Conservation (phyloP, 2,113 vertebrate species). For the Plecotus auritus region DNA sequence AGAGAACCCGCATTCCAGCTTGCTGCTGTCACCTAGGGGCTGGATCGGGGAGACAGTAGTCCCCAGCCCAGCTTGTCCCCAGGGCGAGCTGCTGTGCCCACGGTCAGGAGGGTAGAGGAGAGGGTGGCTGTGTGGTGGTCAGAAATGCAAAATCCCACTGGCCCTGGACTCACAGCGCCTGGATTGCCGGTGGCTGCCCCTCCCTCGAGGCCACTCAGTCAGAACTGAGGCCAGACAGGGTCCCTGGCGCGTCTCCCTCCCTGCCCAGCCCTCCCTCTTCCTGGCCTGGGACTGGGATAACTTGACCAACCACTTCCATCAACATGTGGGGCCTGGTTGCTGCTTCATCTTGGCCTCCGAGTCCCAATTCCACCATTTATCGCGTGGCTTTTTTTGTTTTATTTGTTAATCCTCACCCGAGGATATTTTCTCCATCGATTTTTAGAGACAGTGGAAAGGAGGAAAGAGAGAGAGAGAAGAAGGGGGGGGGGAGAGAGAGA, state of each 20-base stretch:
- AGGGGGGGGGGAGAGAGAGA: too few relatives aligned
- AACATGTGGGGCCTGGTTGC: neutral
- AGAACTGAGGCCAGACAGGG: accelerated
- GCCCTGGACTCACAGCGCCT: neutral
- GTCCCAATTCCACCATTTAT: neutral
- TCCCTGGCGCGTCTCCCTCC: neutral
- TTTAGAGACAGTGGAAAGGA: too few relatives aligned
- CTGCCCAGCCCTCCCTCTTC: neutral
- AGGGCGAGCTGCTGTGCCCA: neutral
- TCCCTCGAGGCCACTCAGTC: neutral
- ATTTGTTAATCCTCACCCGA: too few relatives aligned
- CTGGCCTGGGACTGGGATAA: neutral
- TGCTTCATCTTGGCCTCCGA: neutral
- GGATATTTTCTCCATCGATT: too few relatives aligned
- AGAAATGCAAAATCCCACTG: neutral
- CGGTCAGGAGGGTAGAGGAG: neutral
- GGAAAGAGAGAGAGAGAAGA: too few relatives aligned
- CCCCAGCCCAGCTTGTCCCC: neutral
- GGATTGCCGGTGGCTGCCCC: neutral
- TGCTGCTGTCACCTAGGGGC: neutral
- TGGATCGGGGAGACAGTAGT: neutral
- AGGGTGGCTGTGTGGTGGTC: neutral
- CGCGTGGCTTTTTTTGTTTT: too few relatives aligned
- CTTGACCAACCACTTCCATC: neutral
- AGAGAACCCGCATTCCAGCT: neutral